phyloP scores from a whole-genome alignment of 1,140 invertebrate genomes.

The Holcopasites calliopsidis region DNA sequence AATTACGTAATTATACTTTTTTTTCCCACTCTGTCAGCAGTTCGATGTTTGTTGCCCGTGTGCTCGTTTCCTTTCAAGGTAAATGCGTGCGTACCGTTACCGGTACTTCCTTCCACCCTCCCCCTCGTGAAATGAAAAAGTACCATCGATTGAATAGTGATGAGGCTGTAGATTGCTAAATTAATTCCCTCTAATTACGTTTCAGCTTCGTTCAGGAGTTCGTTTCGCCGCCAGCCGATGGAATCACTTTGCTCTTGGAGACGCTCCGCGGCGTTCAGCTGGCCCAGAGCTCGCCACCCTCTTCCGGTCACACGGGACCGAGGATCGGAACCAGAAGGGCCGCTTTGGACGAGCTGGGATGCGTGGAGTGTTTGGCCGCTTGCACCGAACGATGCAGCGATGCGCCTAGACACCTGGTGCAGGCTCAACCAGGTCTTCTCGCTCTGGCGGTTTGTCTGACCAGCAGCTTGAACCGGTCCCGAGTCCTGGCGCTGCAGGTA shows the following conservation, averaged over 20 bases:
- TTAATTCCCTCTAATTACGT: too few species aligned
- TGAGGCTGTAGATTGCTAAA: too few species aligned
- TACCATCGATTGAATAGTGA: too few species aligned
- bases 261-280: slow-evolving; percentile 91
- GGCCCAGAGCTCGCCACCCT: slow-evolving; percentile 82
- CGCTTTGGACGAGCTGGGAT: slow-evolving; percentile 92
- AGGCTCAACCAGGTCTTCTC: slow-evolving; percentile 90
- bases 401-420: slow-evolving; percentile 85
- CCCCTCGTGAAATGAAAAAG: too few species aligned
- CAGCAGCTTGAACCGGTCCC: slow-evolving; percentile 90
- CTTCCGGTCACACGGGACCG: slow-evolving; percentile 78
- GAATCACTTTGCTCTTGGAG: slow-evolving; percentile 89
- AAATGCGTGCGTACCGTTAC: slow-evolving; percentile 28
- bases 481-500: slow-evolving; percentile 92
- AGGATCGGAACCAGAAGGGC: slow-evolving; percentile 81
- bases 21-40: not conserved
- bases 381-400: slow-evolving; percentile 88
- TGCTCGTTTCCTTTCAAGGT: slow-evolving; percentile 1
- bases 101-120: slow-evolving; percentile 31
- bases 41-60: slow-evolving; percentile 40
- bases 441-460: slow-evolving; percentile 92
- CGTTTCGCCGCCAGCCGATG: slow-evolving; percentile 89
- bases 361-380: slow-evolving; percentile 91
- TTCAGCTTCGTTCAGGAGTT: slow-evolving; percentile 94
- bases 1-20: slow-evolving; percentile 61